A percentile compares a stretch with the other conserved stretches of the same genome.
These are phyloP conservation scores for Athalia cordata DNA, from an alignment of 2,888 invertebrate species.

Conservation along the genomic window DNA sequence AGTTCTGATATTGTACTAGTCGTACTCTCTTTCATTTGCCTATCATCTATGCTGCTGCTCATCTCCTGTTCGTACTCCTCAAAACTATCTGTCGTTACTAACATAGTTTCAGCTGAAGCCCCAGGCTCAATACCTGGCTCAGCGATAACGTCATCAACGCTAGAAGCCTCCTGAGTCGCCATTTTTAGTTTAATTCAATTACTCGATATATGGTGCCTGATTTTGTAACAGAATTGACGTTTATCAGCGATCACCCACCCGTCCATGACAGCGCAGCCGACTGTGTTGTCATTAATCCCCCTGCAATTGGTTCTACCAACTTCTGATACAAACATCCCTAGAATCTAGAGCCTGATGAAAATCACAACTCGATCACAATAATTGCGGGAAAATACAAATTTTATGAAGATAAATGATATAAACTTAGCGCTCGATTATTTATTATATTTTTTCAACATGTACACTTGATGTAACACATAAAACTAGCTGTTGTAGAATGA, in stretches of 20 bases:
- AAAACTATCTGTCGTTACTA: conserved; percentile 83
- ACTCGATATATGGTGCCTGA: not conserved
- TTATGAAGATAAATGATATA: too few relatives aligned
- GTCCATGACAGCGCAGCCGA: conserved; percentile 38
- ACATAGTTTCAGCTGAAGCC: conserved; percentile 80
- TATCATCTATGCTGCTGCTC: conserved; percentile 79
- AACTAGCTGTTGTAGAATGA: too few relatives aligned
- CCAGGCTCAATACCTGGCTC: conserved; percentile 76
- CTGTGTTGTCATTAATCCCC: not conserved
- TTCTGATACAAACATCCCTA: not conserved
- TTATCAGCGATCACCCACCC: conserved; percentile 20
- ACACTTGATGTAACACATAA: too few relatives aligned
- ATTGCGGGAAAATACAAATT: not conserved
- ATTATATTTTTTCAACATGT: too few relatives aligned
- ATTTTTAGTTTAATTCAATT: conserved; percentile 51
- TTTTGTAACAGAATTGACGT: conserved; percentile 17
- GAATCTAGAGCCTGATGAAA: not conserved
- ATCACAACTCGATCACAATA: not conserved
- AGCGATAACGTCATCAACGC: conserved; percentile 64
- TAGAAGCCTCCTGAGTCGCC: conserved; percentile 60
- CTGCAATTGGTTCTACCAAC: not conserved
- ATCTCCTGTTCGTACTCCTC: conserved; percentile 82
- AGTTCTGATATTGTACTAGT: conserved; percentile 78
- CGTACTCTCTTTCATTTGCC: conserved; percentile 75
- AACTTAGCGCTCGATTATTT: too few relatives aligned